Evolutionary conservation across 2,888 invertebrate genomes (phyloP), one percentile per base, ranked within the genome.

Genomic region (Eurois occulta): DNA sequence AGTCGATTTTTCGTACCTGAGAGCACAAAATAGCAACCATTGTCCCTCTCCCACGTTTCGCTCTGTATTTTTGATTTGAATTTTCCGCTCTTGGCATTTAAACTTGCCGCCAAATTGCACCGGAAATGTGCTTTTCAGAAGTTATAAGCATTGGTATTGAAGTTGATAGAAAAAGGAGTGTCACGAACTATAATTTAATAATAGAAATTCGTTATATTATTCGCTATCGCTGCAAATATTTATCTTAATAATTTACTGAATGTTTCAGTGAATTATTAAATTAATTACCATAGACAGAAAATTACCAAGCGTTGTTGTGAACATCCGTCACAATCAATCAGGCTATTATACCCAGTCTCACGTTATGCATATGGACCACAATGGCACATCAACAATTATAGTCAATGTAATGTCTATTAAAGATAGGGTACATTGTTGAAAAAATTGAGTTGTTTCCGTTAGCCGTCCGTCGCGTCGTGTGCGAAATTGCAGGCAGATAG

Each of bases 371-470:
- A 86, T 81, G 67, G 78, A 72, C 28, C n/a, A 88, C 60, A 85
- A 84, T 88, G 41, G 82, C 62, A 32, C 79, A 76, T 67, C 75
- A 65, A 24, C 43, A 64, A 72, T 81, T 70, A 76, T 38, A 87
- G 86, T 88, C 89, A 88, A 81, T 81, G 77, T 82, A 78, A 85
- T 75, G 77, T 80, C 88, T 68, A 87, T 84, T 86, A 79, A 68
- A 73, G 70, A n/a, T 67, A 72, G 70, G 75, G 81, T 69, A 80
- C 71, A 73, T 81, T 75, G 77, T 80, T 72, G 73, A 80, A 86
- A 88, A 88, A 89, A 87, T 35, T 81, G 64, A 79, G 78, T 86
- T 85, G 88, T 88, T 91, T 91, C 91, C 91, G 91, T 87, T 89
- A 89, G 86, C 80, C 81, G 83, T 83, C 80, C 81, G 83, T 83